These are phyloP conservation scores for Caenorhabditis zanzibari DNA, from an alignment of 2,888 invertebrate genomes.

Conservation along the genomic window DNA sequence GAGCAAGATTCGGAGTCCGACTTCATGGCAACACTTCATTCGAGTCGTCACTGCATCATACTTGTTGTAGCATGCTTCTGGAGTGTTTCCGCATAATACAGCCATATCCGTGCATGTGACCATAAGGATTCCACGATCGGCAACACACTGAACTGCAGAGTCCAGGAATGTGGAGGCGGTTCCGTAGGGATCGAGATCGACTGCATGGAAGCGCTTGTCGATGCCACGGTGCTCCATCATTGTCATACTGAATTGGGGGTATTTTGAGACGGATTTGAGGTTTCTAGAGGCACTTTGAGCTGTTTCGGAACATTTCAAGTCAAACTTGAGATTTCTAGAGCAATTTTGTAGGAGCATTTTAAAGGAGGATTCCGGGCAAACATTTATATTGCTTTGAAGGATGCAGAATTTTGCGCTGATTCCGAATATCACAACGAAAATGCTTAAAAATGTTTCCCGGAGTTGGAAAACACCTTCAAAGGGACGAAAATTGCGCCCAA, in stretches of 20 bases:
- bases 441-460: too few species aligned
- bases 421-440: too few species aligned
- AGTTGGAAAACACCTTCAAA: too few species aligned
- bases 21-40: constrained; percentile 94
- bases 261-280: too few species aligned
- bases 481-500: too few species aligned
- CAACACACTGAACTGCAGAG: constrained; percentile 88
- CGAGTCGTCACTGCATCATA: constrained; percentile 94
- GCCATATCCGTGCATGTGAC: constrained; percentile 98
- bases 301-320: too few species aligned
- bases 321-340: too few species aligned
- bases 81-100: constrained; percentile 94
- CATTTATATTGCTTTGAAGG: too few species aligned
- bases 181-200: constrained; percentile 98
- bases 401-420: too few species aligned
- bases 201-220: constrained; percentile 89
- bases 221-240: constrained; percentile 90
- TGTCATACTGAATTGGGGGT: constrained; percentile 87
- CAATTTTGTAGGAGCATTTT: too few species aligned
- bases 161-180: constrained; percentile 95
- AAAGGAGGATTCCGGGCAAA: too few species aligned
- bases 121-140: constrained; percentile 88
- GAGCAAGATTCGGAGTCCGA: constrained; percentile 94
- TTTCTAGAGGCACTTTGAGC: too few species aligned
- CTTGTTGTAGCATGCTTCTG: constrained; percentile 94